Evolutionary conservation across 2,888 invertebrate species (phyloP).

Genomic region (Drosophila stalkeri): DNA sequence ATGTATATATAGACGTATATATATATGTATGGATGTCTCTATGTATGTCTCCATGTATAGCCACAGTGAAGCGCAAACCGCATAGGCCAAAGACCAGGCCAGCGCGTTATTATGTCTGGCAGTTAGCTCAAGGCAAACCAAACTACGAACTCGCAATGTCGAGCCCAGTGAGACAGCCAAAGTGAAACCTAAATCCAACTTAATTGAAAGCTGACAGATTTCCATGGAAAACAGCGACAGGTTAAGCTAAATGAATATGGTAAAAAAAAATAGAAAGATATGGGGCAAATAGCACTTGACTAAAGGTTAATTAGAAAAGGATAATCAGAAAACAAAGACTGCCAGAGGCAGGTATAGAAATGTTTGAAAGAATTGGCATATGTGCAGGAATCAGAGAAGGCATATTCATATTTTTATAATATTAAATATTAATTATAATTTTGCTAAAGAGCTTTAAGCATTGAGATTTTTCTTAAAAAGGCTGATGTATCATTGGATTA

Average conservation of each 20-base stretch:
- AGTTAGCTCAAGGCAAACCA: conserved; percentile 41
- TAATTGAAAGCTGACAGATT: conserved; percentile 55
- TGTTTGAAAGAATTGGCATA: not conserved
- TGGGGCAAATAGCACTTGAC: conserved; percentile 1
- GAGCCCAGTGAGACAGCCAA: conserved; percentile 22
- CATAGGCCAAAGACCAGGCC: conserved; percentile 42
- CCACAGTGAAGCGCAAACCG: conserved; percentile 15
- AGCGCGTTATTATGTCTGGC: conserved; percentile 19
- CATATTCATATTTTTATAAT: too few species aligned
- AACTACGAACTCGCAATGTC: conserved; percentile 28
- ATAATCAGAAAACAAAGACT: not conserved
- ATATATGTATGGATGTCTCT: not conserved
- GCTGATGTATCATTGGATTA: too few species aligned
- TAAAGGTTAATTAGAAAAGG: conserved; percentile 1
- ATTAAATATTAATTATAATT: too few species aligned
- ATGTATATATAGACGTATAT: not conserved
- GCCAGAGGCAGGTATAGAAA: not conserved
- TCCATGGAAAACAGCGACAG: conserved; percentile 13
- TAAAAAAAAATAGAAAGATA: not conserved
- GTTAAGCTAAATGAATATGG: not conserved
- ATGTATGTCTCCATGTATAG: not conserved
- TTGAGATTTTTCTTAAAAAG: too few species aligned
- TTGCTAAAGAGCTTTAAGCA: too few species aligned
- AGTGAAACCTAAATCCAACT: conserved; percentile 45
- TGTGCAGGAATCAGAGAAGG: too few species aligned